Evolutionary conservation across 1,140 invertebrate species (phyloP).

Genomic region (Ceratina australensis): DNA sequence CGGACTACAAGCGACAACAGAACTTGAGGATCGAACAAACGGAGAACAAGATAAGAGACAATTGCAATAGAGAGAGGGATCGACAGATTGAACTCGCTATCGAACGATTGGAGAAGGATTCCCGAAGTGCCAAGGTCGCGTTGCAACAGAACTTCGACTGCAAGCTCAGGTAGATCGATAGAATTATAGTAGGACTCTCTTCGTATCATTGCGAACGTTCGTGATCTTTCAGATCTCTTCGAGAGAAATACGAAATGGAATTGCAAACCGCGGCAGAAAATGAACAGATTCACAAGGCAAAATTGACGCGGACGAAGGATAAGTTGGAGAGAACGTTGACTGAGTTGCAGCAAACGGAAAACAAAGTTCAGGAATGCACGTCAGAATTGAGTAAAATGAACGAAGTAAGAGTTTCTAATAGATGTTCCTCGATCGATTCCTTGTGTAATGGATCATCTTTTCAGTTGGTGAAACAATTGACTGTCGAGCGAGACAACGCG

Average conservation of each 20-base stretch:
- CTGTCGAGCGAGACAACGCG: constrained; percentile 77
- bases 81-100: constrained; percentile 85
- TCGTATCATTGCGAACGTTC: not conserved
- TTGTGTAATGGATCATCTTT: constrained; percentile 10
- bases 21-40: constrained; percentile 80
- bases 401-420: constrained; percentile 72
- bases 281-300: constrained; percentile 79
- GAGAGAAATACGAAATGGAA: constrained; percentile 87
- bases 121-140: constrained; percentile 75
- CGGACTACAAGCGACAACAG: constrained; percentile 81
- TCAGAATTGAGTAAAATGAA: constrained; percentile 79
- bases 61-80: constrained; percentile 83
- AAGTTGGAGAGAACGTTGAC: constrained; percentile 78
- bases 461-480: constrained; percentile 77
- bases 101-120: constrained; percentile 82
- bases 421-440: not conserved
- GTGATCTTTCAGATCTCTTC: constrained; percentile 81
- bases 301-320: constrained; percentile 81
- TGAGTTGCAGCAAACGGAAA: constrained; percentile 77
- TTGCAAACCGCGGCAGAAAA: constrained; percentile 82
- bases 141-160: constrained; percentile 81
- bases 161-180: constrained; percentile 80
- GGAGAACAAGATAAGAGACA: constrained; percentile 81
- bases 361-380: constrained; percentile 62
- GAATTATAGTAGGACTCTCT: not conserved